Conservation (phyloP, 2,113 vertebrate genomes). For the Caracal caracal region DNA sequence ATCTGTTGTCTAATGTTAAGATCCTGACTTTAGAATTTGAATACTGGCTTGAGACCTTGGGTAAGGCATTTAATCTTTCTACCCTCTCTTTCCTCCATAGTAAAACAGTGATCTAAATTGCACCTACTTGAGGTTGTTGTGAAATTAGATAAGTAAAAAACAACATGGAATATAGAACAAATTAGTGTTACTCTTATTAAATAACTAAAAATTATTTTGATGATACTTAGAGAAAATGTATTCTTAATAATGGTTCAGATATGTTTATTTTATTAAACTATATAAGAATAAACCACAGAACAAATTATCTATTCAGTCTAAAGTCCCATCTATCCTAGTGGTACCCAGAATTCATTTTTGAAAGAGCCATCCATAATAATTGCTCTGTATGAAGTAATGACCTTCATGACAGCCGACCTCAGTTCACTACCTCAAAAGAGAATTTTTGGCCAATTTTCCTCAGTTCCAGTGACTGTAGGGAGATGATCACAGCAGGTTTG, state of each 20-base stretch:
- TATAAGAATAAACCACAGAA: background rate
- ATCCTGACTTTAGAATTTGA: background rate
- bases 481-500: slow-evolving; percentile 27
- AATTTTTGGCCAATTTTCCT: background rate
- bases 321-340: background rate
- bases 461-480: background rate
- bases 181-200: background rate
- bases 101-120: background rate
- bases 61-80: background rate
- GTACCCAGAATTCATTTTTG: background rate
- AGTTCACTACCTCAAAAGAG: background rate
- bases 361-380: background rate
- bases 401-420: background rate
- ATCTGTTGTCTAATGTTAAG: background rate
- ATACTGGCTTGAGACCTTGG: background rate
- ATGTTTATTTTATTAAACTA: background rate
- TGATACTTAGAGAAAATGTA: background rate
- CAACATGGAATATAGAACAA: background rate
- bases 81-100: background rate
- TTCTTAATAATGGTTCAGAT: background rate
- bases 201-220: background rate
- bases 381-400: background rate
- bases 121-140: background rate
- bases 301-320: background rate
- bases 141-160: background rate